These are phyloP conservation scores for Danio tinwini DNA, from an alignment of 2,797 vertebrate species.

Conservation along the genomic window DNA sequence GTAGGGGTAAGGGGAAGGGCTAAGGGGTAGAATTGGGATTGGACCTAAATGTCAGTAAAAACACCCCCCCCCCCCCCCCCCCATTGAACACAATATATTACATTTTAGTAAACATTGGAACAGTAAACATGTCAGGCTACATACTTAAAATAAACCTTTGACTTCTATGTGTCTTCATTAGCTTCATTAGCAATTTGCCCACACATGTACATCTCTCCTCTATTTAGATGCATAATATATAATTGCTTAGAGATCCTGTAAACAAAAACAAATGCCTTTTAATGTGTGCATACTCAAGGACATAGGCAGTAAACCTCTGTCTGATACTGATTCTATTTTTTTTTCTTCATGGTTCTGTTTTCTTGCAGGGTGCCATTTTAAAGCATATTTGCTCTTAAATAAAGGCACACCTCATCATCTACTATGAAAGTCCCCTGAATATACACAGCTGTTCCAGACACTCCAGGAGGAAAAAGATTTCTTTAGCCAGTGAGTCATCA, in stretches of 20 bases:
- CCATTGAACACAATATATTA: too few species aligned
- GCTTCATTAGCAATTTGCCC: neutral
- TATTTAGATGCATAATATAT: neutral
- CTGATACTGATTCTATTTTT: neutral
- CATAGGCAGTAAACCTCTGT: neutral
- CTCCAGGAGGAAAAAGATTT: neutral
- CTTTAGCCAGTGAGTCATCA: conserved; percentile 4
- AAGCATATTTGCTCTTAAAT: neutral
- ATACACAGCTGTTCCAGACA: neutral
- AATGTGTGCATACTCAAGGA: neutral
- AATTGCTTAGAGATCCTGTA: neutral
- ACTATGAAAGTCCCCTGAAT: neutral
- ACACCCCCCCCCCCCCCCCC: too few species aligned
- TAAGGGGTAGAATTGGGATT: too few species aligned
- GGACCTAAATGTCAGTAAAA: too few species aligned
- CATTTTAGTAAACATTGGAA: too few species aligned
- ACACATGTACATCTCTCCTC: neutral
- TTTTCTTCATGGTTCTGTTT: neutral
- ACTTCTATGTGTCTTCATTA: too few species aligned
- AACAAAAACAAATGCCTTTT: neutral
- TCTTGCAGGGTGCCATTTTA: neutral
- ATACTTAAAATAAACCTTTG: too few species aligned
- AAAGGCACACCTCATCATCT: neutral
- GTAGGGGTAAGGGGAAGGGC: too few species aligned
- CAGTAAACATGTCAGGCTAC: too few species aligned